Conservation (phyloP, 30 jellyfish, hydroid and myxozoan genomes). For the Turritopsis rubra region DNA sequence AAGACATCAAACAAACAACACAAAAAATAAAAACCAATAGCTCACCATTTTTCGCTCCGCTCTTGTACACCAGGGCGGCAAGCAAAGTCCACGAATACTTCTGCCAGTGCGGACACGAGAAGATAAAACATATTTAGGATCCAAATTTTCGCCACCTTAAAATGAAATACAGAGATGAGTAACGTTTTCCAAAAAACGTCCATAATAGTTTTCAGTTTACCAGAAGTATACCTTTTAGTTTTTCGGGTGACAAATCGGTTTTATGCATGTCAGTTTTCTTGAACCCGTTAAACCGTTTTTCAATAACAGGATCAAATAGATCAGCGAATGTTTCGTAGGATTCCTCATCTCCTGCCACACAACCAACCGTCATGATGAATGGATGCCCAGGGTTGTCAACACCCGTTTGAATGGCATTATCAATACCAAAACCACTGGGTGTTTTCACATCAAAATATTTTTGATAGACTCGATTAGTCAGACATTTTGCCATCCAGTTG, state of each 20-base stretch:
- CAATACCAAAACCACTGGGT: conserved; percentile 62
- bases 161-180: not conserved
- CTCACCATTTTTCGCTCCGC: conserved; percentile 53
- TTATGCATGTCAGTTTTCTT: conserved; percentile 64
- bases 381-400: conserved; percentile 95
- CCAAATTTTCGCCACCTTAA: conserved; percentile 59
- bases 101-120: conserved; percentile 82
- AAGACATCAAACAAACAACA: not conserved
- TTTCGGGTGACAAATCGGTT: conserved; percentile 61
- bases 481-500: conserved; percentile 47
- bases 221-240: conserved; percentile 40
- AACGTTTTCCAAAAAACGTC: no score
- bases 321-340: conserved; percentile 58
- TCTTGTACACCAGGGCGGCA: conserved; percentile 79
- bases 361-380: conserved; percentile 70
- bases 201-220: no score
- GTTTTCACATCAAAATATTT: conserved; percentile 29
- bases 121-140: conserved; percentile 58
- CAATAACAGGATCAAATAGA: conserved; percentile 70
- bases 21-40: not conserved
- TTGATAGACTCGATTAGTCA: conserved; percentile 31
- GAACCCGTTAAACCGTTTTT: conserved; percentile 64
- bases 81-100: conserved; percentile 54
- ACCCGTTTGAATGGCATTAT: conserved; percentile 73
- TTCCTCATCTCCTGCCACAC: conserved; percentile 91